A percentile compares a stretch with the other conserved stretches of the same genome.
phyloP scores from a whole-genome alignment of 1,140 invertebrate species.

The Archegozetes longisetosus region DNA sequence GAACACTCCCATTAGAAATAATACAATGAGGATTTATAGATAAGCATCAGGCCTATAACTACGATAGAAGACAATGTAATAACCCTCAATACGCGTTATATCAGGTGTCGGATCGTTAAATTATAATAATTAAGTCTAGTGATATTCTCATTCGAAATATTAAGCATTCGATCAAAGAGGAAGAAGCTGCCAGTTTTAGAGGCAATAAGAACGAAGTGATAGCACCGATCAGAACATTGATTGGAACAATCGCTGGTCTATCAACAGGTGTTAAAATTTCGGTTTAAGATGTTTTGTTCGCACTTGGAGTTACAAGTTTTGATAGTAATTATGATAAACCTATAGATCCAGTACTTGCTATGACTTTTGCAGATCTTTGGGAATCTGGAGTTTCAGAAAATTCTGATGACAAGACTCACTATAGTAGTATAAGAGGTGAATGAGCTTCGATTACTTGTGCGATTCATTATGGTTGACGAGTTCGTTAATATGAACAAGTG shows the following conservation, averaged over 20 bases:
- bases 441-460: constrained; percentile 10
- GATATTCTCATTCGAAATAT: too few relatives aligned
- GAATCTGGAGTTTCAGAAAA: not conserved
- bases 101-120: not conserved
- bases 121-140: not conserved
- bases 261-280: not conserved
- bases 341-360: constrained; percentile 11
- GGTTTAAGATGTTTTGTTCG: not conserved
- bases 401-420: not conserved
- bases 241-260: constrained; percentile 15
- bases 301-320: not conserved
- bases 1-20: not conserved
- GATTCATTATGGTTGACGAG: constrained; percentile 1
- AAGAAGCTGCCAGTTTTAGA: constrained; percentile 16
- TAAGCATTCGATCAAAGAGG: constrained; percentile 5
- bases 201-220: constrained; percentile 12
- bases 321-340: not conserved
- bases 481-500: not conserved
- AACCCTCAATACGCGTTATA: not conserved
- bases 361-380: constrained; percentile 13
- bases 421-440: constrained; percentile 6
- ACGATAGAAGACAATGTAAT: not conserved
- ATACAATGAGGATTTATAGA: not conserved
- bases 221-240: constrained; percentile 7
- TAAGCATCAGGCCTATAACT: not conserved